Base-by-base conservation (phyloP, 2,888 invertebrate species). In the Cosmopolites sordidus region DNA sequence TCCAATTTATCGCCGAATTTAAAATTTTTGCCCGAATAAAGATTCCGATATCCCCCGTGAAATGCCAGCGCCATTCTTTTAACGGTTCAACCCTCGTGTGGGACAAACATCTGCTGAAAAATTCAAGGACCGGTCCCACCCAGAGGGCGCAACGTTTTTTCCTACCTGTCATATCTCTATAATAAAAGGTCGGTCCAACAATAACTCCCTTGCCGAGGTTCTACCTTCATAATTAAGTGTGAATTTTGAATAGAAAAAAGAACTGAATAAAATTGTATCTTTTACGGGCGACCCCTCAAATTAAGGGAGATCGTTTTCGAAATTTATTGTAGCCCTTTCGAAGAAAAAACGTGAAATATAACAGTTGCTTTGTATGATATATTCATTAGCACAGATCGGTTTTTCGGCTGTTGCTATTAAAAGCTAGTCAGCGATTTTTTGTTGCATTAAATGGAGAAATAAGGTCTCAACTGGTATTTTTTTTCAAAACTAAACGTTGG, bases 81-180 rank as follows among this genome's bases (percentile, higher is more conserved):
- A 40, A 54, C 30, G 45, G 40, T 40, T 11, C 38, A 39, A 18
- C 49, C 45, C 49, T 40, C 49, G 16, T 27, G 41, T 43, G 43
- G 33, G 46, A 42, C 50, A 43, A 50, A 54, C 54, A 54, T 54
- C 54, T 54, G 54, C 54, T 50, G 45, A 54, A 54, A 49, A 29
- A 42, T 48, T 50, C 27, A 50, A 50, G 50, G 46, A 41, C 44
- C 41, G 37, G 49, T 41, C 47, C 54, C 49, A 45, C 49, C 54
- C 49, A 45, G 38, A 46, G 49, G 54, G 50, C 42, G 42, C 43
- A 54, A 50, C 38, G 38, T 49, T 54, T 46, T 54, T 51, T 46
- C 39, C 16, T 54, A 54, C 54, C 54, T 54, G 54, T 54, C 54
- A 54, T 54, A 54, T 54, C 54, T 54, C 45, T 45, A 54, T 51